phyloP scores from a whole-genome alignment of 2,888 invertebrate genomes.

The Catocala nupta region DNA sequence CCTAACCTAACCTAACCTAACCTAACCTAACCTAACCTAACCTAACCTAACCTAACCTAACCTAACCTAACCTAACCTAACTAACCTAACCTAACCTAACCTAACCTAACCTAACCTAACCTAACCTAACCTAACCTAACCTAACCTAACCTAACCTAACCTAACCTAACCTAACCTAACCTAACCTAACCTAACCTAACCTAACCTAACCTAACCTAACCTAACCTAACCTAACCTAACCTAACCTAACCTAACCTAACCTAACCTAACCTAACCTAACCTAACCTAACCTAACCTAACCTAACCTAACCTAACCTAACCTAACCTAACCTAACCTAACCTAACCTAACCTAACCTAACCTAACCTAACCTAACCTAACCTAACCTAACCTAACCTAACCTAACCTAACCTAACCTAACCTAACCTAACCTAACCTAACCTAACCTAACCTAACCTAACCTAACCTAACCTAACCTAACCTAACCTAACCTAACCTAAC shows the following conservation, averaged over 20 bases:
- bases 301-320: constrained; percentile 22
- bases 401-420: constrained; percentile 13
- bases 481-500: constrained; percentile 1
- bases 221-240: constrained; percentile 24
- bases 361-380: constrained; percentile 22
- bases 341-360: constrained; percentile 32
- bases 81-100: constrained; percentile 26
- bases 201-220: constrained; percentile 18
- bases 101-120: constrained; percentile 30
- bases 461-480: constrained; percentile 1
- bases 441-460: neutral
- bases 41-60: constrained; percentile 44
- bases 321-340: constrained; percentile 33
- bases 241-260: constrained; percentile 22
- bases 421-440: neutral
- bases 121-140: constrained; percentile 30
- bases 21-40: constrained; percentile 55
- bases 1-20: constrained; percentile 55
- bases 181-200: constrained; percentile 25
- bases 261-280: constrained; percentile 27
- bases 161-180: constrained; percentile 22
- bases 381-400: constrained; percentile 25
- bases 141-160: constrained; percentile 29
- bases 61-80: constrained; percentile 22
- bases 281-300: constrained; percentile 21